phyloP scores from a whole-genome alignment of 2,113 vertebrate genomes.

The Lota lota region DNA sequence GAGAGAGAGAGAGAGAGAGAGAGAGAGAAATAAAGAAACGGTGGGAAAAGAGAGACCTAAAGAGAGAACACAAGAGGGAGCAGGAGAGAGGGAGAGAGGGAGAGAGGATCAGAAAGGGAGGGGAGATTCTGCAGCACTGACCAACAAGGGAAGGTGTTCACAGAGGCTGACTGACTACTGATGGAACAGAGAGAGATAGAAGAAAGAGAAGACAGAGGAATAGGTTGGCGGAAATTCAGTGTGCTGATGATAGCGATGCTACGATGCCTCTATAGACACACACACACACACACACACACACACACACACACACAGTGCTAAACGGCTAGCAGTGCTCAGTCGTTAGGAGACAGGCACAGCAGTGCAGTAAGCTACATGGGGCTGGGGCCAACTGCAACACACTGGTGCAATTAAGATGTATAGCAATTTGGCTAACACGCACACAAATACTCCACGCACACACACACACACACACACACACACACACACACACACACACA shows the following conservation, averaged over 20 bases:
- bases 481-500: background rate
- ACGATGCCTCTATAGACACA: background rate
- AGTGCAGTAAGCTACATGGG: background rate
- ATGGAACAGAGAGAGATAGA: no score
- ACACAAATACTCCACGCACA: background rate
- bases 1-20: background rate
- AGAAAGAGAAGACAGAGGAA: no score
- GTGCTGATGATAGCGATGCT: background rate
- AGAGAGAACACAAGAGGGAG: background rate
- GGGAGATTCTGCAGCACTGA: background rate
- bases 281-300: background rate
- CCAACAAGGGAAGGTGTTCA: background rate
- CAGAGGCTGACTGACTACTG: background rate
- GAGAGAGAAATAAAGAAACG: background rate
- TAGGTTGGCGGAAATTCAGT: no score
- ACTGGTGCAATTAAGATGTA: background rate
- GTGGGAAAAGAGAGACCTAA: background rate
- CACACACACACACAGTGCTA: background rate
- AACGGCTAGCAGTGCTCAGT: background rate
- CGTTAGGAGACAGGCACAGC: background rate
- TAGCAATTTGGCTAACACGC: background rate
- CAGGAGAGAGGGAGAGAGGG: background rate
- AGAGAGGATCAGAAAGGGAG: background rate
- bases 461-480: background rate
- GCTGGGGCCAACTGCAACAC: background rate